Evolutionary conservation across 2,888 invertebrate genomes (phyloP), one percentile per base, ranked within the genome.

Genomic region (Subacronicta megacephala): DNA sequence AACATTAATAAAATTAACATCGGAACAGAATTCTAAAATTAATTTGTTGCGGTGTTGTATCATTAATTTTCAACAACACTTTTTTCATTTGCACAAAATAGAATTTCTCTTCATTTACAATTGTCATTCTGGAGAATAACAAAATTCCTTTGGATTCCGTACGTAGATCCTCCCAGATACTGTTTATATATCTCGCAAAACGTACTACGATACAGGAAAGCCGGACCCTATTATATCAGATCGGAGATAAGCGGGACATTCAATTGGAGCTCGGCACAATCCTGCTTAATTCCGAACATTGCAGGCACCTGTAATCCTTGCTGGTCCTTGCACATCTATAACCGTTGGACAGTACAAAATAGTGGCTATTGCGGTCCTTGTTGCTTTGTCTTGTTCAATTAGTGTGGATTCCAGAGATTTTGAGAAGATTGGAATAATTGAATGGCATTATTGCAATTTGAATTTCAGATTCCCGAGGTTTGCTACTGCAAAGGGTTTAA

Each of bases 241-340:
- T 64, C 35, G 36, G 3, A 62, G 63, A 69, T 72, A 52, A 67
- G 45, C 54, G 33, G 40, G 46, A 62, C 38, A 74, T 72, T 71
- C 61, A 71, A 74, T 73, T 62, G 52, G 23, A 51, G 38, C 36
- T 38, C 44, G 88, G 95, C 61, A 96, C 96, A 58, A 94, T 64
- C 53, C 49, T 33, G 46, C 18, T 60, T 62, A 69, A 62, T 61
- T 43, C 64, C 57, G 31, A 42, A 36, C 16, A 53, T 68, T 61
- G 63, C 49, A 40, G 37, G 57, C 49, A 96, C 55, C 72, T 70
- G 71, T 72, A 71, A 73, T 67, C 59, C 54, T 4, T 26, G 36
- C 3, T 29, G 35, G 37, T 57, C 35, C 31, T 36, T 31, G 51
- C 43, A 52, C 41, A 50, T 50, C 62, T 23, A 62, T 62, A 50